Evolutionary conservation across 2,797 vertebrate species (phyloP), one percentile per base, ranked within the genome.

Genomic region (Muscicapa comitata): DNA sequence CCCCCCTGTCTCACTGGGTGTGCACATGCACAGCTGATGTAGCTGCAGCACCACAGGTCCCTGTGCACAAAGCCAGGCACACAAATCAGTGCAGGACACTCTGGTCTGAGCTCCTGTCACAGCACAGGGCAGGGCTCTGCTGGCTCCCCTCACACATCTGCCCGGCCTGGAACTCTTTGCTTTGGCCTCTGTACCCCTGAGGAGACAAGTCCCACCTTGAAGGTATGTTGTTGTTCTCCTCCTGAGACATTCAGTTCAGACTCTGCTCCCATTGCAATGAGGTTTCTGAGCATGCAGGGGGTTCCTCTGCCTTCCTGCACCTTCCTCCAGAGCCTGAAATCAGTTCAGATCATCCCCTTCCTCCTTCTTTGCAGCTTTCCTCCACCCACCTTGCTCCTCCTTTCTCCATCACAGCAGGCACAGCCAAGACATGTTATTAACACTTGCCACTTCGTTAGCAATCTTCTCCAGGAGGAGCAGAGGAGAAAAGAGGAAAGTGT

Each of bases 21-120:
- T 91, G 83, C 95, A 84, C 61, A 81, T 3, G 28, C 40, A 14
- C 83, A 28, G 86, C 86, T 95, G 95, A 88, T 90, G 91, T 37
- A 10, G 40, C 37, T 33, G 1, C 0, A n/a, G 17, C 45, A 8
- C 25, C 53, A 26, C 42, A 35, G 37, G 43, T 54, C 70, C 62
- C 78, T 16, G 48, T 10, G 47, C 68, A 55, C 75, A 83, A 79
- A 77, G 35, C 72, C 57, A 76, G 71, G 48, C 86, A 83, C 77
- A 70, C 2, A 35, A 81, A 94, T 20, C 35, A 24, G 21, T 3
- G 58, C 9, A 7, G 72, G 92, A 67, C 1, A 2, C 24, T 43
- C 29, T 54, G 13, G 1, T 65, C 74, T 73, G 55, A 93, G 67
- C 82, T 45, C 48, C 78, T 76, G n/a, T 14, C 82, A 54, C 54